Evolutionary conservation across 2,888 invertebrate species (phyloP), one percentile per base, ranked within the genome.

Genomic region (Drosophila testacea): DNA sequence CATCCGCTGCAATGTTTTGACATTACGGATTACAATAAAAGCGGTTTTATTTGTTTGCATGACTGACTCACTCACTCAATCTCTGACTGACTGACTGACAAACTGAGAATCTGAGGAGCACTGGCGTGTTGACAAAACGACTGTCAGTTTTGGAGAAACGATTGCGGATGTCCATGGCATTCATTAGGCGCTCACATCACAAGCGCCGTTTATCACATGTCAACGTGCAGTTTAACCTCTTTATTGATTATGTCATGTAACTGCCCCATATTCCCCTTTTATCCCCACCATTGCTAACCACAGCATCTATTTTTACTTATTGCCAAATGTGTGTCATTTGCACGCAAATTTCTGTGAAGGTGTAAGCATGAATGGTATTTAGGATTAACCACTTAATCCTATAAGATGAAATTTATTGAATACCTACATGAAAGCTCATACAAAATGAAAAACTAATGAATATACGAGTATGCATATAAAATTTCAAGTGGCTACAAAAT

Each of bases 21-120:
- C 85, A 82, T 84, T 82, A 68, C 63, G 81, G 77, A 77, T 86
- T 79, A 88, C 88, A 85, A 83, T 87, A 85, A 85, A 87, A 87
- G 69, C 81, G 73, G 56, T 80, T 87, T 84, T 78, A 80, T 83
- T 70, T 82, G 76, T 82, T 80, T 83, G 78, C 70, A 71, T 79
- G 78, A 71, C 76, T 64, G 64, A 48, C 68, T 39, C 39, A 55
- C 48, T 11, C 51, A 32, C 42, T 30, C 56, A 46, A 34, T 30
- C 47, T 51, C 42, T 13, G 34, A 64, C 50, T 11, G 63, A 36
- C 46, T 7, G 32, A 51, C 28, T 56, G 64, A 60, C 46, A 34
- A 38, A 52, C 42, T 30, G 41, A 54, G 13, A 34, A 38, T 47
- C 42, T 30, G 41, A 54, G 13, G 7, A 51, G n/a, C n/a, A 47